Evolutionary conservation across 2,888 invertebrate species (phyloP).

Genomic region (Perizoma flavofasciatum): DNA sequence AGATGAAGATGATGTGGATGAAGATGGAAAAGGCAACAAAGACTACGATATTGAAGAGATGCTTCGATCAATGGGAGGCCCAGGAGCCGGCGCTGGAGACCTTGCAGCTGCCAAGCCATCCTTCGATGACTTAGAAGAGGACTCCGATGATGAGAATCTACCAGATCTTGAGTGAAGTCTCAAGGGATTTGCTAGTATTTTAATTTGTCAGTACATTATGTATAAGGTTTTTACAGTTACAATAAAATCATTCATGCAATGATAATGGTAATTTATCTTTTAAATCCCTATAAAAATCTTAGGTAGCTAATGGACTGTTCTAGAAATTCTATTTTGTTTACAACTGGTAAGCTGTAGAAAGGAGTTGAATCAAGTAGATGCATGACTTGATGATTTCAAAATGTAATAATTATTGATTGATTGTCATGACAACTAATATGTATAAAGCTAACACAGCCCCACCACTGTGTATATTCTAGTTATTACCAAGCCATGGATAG

Average conservation of each 20-base stretch:
- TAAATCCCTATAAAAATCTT: slow-evolving; percentile 3
- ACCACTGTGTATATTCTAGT: no score
- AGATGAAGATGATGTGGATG: slow-evolving; percentile 97
- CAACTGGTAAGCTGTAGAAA: no score
- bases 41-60: slow-evolving; percentile 87
- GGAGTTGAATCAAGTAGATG: no score
- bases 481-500: no score
- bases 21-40: slow-evolving; percentile 59
- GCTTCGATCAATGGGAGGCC: slow-evolving; percentile 89
- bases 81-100: slow-evolving; percentile 60
- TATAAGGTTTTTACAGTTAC: slow-evolving; percentile 81
- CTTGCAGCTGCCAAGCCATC: slow-evolving; percentile 85
- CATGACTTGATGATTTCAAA: no score
- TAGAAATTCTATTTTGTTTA: not conserved
- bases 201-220: slow-evolving; percentile 71
- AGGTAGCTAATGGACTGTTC: not conserved
- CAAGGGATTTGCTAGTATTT: slow-evolving; percentile 55
- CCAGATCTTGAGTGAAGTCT: slow-evolving; percentile 87
- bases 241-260: slow-evolving; percentile 62
- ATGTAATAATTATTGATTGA: no score
- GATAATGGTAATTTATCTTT: slow-evolving; percentile 21
- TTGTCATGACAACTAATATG: no score
- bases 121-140: slow-evolving; percentile 90
- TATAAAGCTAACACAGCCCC: no score
- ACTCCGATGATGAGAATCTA: slow-evolving; percentile 92